Conservation (phyloP, 2,888 invertebrate genomes). For the Pyralis farinalis region DNA sequence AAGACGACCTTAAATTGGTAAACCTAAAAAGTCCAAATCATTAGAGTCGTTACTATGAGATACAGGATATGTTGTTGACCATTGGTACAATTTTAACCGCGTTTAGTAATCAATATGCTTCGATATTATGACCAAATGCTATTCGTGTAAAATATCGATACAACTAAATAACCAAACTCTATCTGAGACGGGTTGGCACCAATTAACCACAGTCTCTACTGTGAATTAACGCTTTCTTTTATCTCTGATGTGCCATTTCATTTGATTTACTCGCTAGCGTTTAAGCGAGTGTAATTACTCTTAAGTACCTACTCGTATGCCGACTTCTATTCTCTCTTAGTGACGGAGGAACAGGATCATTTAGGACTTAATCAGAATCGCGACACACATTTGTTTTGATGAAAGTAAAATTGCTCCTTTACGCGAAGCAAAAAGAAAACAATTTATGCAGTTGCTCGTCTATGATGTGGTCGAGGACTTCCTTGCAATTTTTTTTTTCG, state of each 20-base stretch:
- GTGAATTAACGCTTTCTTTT: constrained; percentile 20
- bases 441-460: too few relatives aligned
- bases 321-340: not conserved
- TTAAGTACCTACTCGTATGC: constrained; percentile 1
- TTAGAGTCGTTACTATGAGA: too few relatives aligned
- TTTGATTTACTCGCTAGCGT: constrained; percentile 17
- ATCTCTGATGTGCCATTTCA: constrained; percentile 18
- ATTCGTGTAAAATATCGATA: not conserved
- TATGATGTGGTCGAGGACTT: too few relatives aligned
- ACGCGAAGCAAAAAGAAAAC: not conserved
- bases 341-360: not conserved
- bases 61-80: too few relatives aligned
- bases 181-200: constrained; percentile 4
- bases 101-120: too few relatives aligned
- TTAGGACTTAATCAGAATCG: not conserved
- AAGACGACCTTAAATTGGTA: too few relatives aligned
- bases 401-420: not conserved
- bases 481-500: too few relatives aligned
- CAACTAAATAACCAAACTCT: not conserved
- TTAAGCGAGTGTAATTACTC: constrained; percentile 18
- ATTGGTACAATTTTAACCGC: too few relatives aligned
- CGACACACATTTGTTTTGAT: not conserved
- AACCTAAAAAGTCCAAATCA: too few relatives aligned
- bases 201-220: too few relatives aligned
- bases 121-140: too few relatives aligned